Percentiles rank a stretch among this genome's conserved stretches.
Evolutionary conservation across 2,888 invertebrate species (phyloP).

Genomic region (Hermodice carunculata): DNA sequence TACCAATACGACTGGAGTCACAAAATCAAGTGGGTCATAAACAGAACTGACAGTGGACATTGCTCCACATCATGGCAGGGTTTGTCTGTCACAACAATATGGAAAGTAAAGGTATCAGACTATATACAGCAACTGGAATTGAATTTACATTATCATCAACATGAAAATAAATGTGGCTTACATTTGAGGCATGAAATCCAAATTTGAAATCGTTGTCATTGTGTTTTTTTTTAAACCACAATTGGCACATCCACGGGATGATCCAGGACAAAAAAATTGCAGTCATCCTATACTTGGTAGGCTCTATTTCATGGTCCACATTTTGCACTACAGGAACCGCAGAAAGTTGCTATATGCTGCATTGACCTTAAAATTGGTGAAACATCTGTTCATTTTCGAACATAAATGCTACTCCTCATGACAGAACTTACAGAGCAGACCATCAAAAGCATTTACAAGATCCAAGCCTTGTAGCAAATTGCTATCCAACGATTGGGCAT

Average conservation of each 20-base stretch:
- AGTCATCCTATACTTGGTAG: constrained; percentile 23
- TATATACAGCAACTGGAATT: constrained; percentile 34
- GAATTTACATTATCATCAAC: constrained; percentile 16
- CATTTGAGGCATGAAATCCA: background rate
- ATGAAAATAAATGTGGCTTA: constrained; percentile 4
- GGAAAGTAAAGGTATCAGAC: constrained; percentile 40
- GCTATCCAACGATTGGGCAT: constrained; percentile 16
- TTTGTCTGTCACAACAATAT: constrained; percentile 27
- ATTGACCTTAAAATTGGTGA: constrained; percentile 14
- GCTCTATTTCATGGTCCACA: background rate
- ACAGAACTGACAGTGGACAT: constrained; percentile 39
- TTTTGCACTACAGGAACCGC: constrained; percentile 25
- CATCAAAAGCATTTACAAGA: constrained; percentile 16
- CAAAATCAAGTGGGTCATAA: constrained; percentile 45
- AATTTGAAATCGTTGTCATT: background rate
- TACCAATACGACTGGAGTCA: constrained; percentile 37
- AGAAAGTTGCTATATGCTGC: constrained; percentile 15
- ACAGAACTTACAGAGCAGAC: constrained; percentile 22
- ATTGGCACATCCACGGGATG: constrained; percentile 18
- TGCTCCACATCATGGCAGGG: constrained; percentile 38
- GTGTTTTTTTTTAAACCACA: constrained; percentile 9
- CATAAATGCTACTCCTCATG: constrained; percentile 14
- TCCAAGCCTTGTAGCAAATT: constrained; percentile 26
- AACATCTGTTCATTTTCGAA: constrained; percentile 28
- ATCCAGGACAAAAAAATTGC: constrained; percentile 15